Conservation (phyloP, 2,888 invertebrate species). For the Synergus gifuensis region DNA sequence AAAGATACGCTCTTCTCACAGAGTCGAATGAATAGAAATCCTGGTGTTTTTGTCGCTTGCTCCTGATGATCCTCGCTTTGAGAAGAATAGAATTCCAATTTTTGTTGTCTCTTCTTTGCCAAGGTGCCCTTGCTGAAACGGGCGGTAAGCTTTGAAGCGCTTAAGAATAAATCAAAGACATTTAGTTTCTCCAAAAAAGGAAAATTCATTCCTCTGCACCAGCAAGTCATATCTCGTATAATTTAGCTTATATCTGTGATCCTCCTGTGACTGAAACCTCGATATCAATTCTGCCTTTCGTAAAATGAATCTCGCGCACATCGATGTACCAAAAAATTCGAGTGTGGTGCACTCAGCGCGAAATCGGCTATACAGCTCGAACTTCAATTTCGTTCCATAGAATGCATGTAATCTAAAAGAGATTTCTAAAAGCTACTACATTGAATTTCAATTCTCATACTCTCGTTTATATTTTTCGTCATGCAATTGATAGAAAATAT, state of each 20-base stretch:
- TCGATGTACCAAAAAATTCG: constrained; percentile 28
- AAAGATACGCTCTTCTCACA: constrained; percentile 37
- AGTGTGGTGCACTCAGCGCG: constrained; percentile 18
- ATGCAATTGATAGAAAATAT: not conserved
- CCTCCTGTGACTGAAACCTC: constrained; percentile 8
- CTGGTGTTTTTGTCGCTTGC: constrained; percentile 42
- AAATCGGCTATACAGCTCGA: constrained; percentile 33
- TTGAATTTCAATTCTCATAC: constrained; percentile 32
- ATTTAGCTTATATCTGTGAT: not conserved
- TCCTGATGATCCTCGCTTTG: constrained; percentile 34
- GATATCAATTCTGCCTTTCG: constrained; percentile 36
- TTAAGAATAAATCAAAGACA: constrained; percentile 33
- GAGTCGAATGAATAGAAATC: constrained; percentile 38
- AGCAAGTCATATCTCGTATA: not conserved
- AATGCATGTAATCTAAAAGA: constrained; percentile 35
- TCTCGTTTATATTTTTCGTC: constrained; percentile 16
- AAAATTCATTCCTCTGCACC: not conserved
- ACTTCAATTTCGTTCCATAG: constrained; percentile 34
- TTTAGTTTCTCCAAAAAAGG: not conserved
- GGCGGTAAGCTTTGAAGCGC: constrained; percentile 22
- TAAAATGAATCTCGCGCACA: constrained; percentile 32
- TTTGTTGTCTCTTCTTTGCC: constrained; percentile 23
- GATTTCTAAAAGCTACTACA: constrained; percentile 35
- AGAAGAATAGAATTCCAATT: constrained; percentile 40
- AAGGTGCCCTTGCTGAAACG: constrained; percentile 1